Base-by-base conservation (phyloP, 1,140 invertebrate species). In the Caerostris darwini region DNA sequence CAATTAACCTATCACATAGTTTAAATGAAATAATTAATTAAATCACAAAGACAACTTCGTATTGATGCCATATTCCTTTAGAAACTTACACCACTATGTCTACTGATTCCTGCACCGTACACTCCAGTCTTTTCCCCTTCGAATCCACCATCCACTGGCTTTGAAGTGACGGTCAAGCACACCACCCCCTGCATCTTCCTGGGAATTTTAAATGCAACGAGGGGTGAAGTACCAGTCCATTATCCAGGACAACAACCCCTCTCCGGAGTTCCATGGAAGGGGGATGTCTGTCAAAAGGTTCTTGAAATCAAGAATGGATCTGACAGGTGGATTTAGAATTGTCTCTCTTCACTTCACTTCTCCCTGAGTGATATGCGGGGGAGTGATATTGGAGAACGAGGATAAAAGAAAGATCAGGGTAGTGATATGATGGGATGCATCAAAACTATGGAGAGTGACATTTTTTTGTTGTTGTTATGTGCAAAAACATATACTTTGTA, bases 321-420 rank as follows among this genome's bases (percentile, higher is more conserved):
- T 87, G 85, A 67, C 85, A 87, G 85, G 85, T 87, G 85, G 34
- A 87, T 87, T 64, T 19, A 58, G 58, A 87, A 58, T 53, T 8
- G 85, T 54, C 82, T 64, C 12, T 64, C 61, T 64, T 17, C 34
- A 14, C 53, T 34, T 14, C 56, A 85, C 54, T 85, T 85, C 82
- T 5, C 54, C 82, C 57, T 54, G 57, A 1, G 54, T 3, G 54
- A 3, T 17, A 12, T 56, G 82, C 34, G 34, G 34, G 34, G 7
- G 71, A 77, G 71, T 50, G 71, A 5, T 50, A 53, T 77, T 77
- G 10, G 7, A 50, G 34, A 77, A 77, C 34, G 19, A 77, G 34
- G 19, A 53, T 34, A 77, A 53, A 77, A 12, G 8, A 12, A 77
- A 77, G 34, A 12, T 8, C 3, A 12, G 71, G 5, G 71, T 3